Conservation (phyloP, 2,888 invertebrate species). For the Perizoma flavofasciatum region DNA sequence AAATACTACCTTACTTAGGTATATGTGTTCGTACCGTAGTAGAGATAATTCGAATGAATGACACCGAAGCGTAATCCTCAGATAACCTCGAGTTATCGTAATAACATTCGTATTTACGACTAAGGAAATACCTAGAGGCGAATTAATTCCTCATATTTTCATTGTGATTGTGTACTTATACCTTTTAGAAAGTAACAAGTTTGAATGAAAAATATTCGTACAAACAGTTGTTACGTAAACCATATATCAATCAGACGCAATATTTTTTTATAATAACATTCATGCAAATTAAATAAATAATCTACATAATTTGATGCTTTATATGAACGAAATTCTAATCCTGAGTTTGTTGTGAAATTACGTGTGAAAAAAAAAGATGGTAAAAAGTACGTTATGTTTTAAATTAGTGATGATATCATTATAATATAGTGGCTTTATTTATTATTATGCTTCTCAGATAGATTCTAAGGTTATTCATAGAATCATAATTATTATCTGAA, state of each 20-base stretch:
- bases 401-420: conserved; percentile 63
- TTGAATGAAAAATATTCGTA: conserved; percentile 26
- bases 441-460: no score
- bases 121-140: conserved; percentile 23
- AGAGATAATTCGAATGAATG: conserved; percentile 24
- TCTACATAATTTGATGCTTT: conserved; percentile 39
- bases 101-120: conserved; percentile 21
- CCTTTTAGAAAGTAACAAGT: conserved; percentile 34
- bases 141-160: conserved; percentile 10
- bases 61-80: conserved; percentile 23
- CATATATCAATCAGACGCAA: conserved; percentile 11
- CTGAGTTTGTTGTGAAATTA: conserved; percentile 34
- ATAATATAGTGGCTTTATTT: no score
- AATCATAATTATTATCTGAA: conserved; percentile 14
- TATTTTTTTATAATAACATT: conserved; percentile 13
- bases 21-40: neutral
- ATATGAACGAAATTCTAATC: conserved; percentile 30
- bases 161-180: neutral
- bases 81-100: conserved; percentile 38
- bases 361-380: conserved; percentile 45
- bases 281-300: conserved; percentile 25
- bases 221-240: conserved; percentile 28
- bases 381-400: conserved; percentile 34
- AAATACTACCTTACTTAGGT: conserved; percentile 1
- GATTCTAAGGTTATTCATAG: neutral